Base-by-base conservation (phyloP, 1,140 invertebrate genomes). In the Teleogryllus occipitalis region DNA sequence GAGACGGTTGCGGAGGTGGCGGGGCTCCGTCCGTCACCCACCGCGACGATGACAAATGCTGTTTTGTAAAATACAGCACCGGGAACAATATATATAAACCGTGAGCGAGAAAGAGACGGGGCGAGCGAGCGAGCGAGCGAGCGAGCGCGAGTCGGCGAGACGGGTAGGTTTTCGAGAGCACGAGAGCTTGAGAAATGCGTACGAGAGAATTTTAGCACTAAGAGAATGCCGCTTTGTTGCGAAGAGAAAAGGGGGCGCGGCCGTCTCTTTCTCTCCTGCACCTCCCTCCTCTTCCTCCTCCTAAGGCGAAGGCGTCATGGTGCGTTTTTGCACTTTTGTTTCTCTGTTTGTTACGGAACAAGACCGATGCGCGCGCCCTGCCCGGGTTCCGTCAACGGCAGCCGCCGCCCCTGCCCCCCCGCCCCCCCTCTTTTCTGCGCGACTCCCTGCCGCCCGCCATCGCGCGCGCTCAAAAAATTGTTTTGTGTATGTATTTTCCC, bases 41-140 rank as follows among this genome's bases (percentile, higher is more conserved):
- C 46, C 74, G 22, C 14, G 73, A 75, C 73, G 78, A 79, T 79
- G 78, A 79, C 78, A 79, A 79, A 79, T 79, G 78, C 78, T 75
- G 78, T 74, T 74, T 46, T 77, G 76, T 48, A 77, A 77, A 77
- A 77, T 77, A 21, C 47, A 77, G 76, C 48, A 77, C 76, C 54
- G 54, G 54, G 54, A 65, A 65, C 54, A 65, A 65, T 65, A 65
- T 65, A 65, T 65, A 65, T 65, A 65, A 65, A 65, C 74, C 10
- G 74, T 12, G 21, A 10, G 74, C 8, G 74, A 10, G 21, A 27
- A 46, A 46, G 74, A 75, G 21, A 39, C 74, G 39, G 7, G 8
- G n/a, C 74, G 74, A 39, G 74, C 27, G n/a, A 22, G n/a, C 8
- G 74, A 75, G n/a, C 8, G n/a, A 75, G 21, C 8, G 74, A 75